Conservation (phyloP, 1,140 invertebrate species). For the Trichomalopsis sarcophagae region DNA sequence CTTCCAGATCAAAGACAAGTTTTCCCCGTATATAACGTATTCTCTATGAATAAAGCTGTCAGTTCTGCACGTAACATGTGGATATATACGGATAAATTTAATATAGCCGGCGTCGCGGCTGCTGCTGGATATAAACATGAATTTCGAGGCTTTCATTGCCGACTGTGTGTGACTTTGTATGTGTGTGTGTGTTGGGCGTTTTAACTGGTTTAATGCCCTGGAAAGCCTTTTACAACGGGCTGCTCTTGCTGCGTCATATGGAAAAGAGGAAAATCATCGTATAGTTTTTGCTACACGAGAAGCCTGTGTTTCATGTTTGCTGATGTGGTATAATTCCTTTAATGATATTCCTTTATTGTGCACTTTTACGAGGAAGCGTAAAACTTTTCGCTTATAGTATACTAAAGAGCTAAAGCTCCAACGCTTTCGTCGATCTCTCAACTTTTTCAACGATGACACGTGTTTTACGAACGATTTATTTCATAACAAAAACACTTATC, state of each 20-base stretch:
- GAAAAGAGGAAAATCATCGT: too few relatives aligned
- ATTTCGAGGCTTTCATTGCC: not conserved
- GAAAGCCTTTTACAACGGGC: not conserved
- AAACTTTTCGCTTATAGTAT: too few relatives aligned
- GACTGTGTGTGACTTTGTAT: too few relatives aligned
- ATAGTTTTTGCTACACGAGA: too few relatives aligned
- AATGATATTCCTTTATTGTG: not conserved
- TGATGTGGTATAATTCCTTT: not conserved
- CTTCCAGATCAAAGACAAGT: conserved; percentile 63
- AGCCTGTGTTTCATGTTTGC: not conserved
- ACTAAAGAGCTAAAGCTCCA: too few relatives aligned
- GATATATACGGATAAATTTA: conserved; percentile 36
- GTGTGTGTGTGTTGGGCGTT: not conserved
- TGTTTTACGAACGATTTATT: too few relatives aligned
- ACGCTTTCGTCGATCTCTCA: too few relatives aligned
- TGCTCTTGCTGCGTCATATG: too few relatives aligned
- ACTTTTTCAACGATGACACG: too few relatives aligned
- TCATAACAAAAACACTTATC: too few relatives aligned
- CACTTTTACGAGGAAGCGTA: too few relatives aligned
- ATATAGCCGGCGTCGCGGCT: not conserved
- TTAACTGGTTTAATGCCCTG: not conserved
- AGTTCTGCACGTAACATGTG: not conserved
- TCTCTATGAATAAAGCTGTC: conserved; percentile 62
- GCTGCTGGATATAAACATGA: conserved; percentile 15
- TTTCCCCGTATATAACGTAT: conserved; percentile 58